Evolutionary conservation across 2,113 vertebrate genomes (phyloP).

Genomic region (Arothron firmamentum): DNA sequence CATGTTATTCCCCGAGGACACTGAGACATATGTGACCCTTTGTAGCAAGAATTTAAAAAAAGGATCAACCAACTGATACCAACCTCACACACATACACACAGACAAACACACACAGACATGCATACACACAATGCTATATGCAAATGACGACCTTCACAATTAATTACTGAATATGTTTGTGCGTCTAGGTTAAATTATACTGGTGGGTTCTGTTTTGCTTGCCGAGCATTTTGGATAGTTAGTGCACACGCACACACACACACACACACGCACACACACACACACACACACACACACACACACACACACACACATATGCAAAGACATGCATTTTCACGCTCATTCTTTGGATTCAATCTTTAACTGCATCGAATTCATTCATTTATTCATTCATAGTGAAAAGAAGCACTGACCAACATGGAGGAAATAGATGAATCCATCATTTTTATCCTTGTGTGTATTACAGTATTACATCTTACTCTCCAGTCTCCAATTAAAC

Average conservation of each 20-base stretch:
- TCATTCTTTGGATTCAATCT: not conserved
- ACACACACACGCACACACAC: not conserved
- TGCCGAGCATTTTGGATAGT: slow-evolving; percentile 8
- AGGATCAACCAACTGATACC: not conserved
- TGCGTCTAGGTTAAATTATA: slow-evolving; percentile 21
- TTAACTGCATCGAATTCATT: not conserved
- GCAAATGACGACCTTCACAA: slow-evolving; percentile 65
- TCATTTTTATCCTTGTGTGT: not conserved
- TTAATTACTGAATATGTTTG: slow-evolving; percentile 30
- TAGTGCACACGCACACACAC: not conserved
- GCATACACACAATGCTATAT: slow-evolving; percentile 19
- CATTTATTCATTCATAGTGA: slow-evolving; percentile 2
- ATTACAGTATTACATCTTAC: not conserved
- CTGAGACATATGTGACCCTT: slow-evolving; percentile 41
- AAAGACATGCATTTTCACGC: no score
- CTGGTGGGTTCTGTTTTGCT: slow-evolving; percentile 4
- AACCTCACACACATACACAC: not conserved
- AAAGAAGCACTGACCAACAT: not conserved
- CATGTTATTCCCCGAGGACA: slow-evolving; percentile 44
- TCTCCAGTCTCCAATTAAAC: slow-evolving; percentile 9
- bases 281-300: not conserved
- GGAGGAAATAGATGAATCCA: not conserved
- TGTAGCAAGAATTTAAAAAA: slow-evolving; percentile 32
- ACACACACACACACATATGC: not conserved
- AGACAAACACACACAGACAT: slow-evolving; percentile 4